Conservation (phyloP, 2,888 invertebrate genomes). For the Tenodera sinensis region DNA sequence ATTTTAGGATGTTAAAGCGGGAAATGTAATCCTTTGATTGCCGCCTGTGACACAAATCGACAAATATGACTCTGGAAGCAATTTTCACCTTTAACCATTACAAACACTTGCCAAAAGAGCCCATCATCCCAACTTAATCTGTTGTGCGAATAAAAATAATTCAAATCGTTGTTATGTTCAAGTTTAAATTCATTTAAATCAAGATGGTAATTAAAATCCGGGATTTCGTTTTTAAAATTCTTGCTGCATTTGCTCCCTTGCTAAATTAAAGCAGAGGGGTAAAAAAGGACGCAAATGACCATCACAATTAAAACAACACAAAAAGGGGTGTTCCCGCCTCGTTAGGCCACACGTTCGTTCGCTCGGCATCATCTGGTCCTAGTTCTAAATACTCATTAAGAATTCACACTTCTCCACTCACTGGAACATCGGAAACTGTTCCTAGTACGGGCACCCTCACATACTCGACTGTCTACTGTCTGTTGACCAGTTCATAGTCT, state of each 20-base stretch:
- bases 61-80: neutral
- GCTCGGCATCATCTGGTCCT: neutral
- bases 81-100: neutral
- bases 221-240: neutral
- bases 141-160: neutral
- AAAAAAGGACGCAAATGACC: neutral
- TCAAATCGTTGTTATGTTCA: neutral
- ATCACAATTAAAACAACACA: neutral
- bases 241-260: neutral
- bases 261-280: neutral
- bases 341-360: neutral
- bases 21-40: neutral
- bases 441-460: neutral
- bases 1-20: no score
- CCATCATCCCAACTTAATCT: neutral
- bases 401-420: neutral
- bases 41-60: neutral
- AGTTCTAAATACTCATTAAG: neutral
- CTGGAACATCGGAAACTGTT: neutral
- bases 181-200: neutral
- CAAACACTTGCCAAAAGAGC: neutral
- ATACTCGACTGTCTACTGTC: no score
- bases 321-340: neutral
- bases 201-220: neutral
- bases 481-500: no score